Base-by-base conservation (phyloP, 2,113 vertebrate genomes). In the Morone chrysops region DNA sequence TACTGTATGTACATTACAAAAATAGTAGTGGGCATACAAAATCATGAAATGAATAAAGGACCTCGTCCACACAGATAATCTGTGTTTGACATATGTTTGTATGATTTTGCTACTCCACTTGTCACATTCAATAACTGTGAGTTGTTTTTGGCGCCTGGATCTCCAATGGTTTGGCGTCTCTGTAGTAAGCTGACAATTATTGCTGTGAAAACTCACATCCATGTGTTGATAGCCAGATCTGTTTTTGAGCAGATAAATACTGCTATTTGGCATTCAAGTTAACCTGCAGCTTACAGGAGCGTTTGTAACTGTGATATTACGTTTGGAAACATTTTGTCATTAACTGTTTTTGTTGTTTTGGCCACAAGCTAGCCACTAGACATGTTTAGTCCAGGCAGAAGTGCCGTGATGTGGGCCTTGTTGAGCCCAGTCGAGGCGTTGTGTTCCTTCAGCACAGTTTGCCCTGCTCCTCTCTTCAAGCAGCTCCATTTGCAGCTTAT, bases 401-500 rank as follows among this genome's bases (percentile, higher is more conserved):
- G 78, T 79, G 71, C 53, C 54, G 54, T 75, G 5, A 81, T 78
- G 50, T 81, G 86, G 57, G 47, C 73, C 68, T 80, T 11, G 20
- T 36, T 74, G 36, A 81, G 62, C n/a, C 38, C 14, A 36, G 36
- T 60, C 1, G 16, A 78, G 78, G 36, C 14, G 18, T 4, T 5
- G 61, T 78, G 60, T 76, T 82, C 86, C 40, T 68, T 66, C 41
- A 47, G 50, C 66, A 53, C 66, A 25, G 65, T 40, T 75, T 57
- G 61, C 25, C 80, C 63, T 56, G 22, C 76, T 75, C 69, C 36
- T 74, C 68, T 70, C 47, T 67, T 83, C 76, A 79, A 56, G 5
- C 43, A 22, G 68, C 83, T 75, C 87, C 83, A 90, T 91, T 85
- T 83, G 81, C 79, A 77, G 78, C 83, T 86, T 81, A 63, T 89